Evolutionary conservation across 2,888 invertebrate genomes (phyloP), one percentile per base, ranked within the genome.

Genomic region (Patella caerulea): DNA sequence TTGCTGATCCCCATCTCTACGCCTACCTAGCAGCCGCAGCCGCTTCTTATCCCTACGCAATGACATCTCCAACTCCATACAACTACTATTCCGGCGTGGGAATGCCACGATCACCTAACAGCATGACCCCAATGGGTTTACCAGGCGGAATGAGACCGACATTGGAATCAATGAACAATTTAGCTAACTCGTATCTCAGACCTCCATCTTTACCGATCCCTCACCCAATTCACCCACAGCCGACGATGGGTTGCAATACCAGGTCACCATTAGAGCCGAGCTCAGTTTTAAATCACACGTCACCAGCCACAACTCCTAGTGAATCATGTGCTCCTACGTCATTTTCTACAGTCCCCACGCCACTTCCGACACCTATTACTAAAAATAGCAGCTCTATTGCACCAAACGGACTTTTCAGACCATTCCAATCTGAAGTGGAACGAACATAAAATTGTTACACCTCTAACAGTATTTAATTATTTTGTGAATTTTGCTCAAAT

Each of bases 21-120:
- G 92, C 93, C 71, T 98, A 98, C 2, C 96, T 97, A 56, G 94
- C 98, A 12, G 94, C 97, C 2, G 97, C 98, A 89, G 97, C 98
- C 0, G 88, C 90, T 52, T 86, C 88, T 3, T 86, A 86, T 78
- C 87, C 87, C n/a, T 88, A 87, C 81, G 85, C 85, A 9, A 77
- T 87, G 19, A 81, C 86, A n/a, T 78, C 82, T n/a, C 73, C 82
- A 2, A 83, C 82, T 73, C 73, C 86, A 9, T 76, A 83, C 19
- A 84, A 86, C 9, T 83, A 88, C 78, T 87, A 85, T 77, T 14
- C 78, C 19, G 71, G 79, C 15, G 45, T 72, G 14, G 79, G 76
- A 14, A 54, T 79, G 24, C 78, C 73, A 45, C 65, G 77, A 2
- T 55, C 76, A n/a, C 75, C 73, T 45, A 75, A 55, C 15, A 72